Conservation (phyloP, 2,113 vertebrate genomes). For the Jaculus jaculus region DNA sequence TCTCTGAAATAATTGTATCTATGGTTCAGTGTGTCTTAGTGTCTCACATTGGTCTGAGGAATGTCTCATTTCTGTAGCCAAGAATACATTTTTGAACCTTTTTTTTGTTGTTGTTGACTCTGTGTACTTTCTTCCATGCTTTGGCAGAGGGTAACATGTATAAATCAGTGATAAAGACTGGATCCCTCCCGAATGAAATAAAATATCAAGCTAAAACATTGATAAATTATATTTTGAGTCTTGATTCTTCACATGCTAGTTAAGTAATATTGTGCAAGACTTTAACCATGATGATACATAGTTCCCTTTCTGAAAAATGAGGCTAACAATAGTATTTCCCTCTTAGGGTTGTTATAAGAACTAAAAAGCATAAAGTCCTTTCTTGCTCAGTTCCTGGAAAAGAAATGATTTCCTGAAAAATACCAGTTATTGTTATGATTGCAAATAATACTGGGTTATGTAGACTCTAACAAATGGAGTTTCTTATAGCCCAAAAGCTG, state of each 20-base stretch:
- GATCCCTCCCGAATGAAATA: background rate
- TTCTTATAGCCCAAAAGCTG: background rate
- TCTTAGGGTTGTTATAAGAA: background rate
- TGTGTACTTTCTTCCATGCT: background rate
- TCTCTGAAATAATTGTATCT: background rate
- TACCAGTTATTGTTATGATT: conserved; percentile 13
- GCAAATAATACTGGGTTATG: background rate
- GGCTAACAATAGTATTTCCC: background rate
- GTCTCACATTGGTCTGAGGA: background rate
- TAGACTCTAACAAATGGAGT: background rate
- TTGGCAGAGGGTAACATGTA: background rate
- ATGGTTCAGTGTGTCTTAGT: background rate
- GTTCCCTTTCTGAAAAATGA: conserved; percentile 23
- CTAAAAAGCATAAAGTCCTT: conserved; percentile 9
- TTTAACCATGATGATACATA: background rate
- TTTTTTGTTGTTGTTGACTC: background rate
- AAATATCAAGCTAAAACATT: too few species aligned
- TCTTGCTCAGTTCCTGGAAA: background rate
- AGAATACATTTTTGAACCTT: background rate
- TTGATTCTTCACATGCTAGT: background rate
- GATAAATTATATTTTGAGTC: background rate
- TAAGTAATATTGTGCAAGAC: background rate
- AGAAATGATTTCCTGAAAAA: background rate
- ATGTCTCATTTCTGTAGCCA: too few species aligned
- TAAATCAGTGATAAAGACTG: background rate